Evolutionary conservation across 1,140 invertebrate species (phyloP).

Genomic region (Heterodera carotae): DNA sequence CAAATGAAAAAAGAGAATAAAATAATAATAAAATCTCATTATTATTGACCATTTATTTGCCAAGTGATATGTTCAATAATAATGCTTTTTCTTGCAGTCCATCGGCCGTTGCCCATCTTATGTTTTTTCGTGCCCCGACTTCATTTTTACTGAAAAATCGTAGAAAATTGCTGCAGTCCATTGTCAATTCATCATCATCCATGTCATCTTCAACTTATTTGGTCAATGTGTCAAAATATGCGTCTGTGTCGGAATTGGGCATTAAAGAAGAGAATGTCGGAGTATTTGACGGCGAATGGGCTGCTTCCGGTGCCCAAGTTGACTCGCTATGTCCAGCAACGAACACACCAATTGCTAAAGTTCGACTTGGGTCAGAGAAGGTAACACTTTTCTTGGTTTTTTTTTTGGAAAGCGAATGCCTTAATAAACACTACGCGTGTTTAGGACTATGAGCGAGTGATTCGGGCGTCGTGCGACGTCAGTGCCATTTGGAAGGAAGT

Average conservation of each 20-base stretch:
- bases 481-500: slow-evolving; percentile 36
- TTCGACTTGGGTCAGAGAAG: slow-evolving; percentile 52
- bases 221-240: slow-evolving; percentile 57
- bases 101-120: neutral
- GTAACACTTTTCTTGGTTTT: slow-evolving; percentile 7
- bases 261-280: slow-evolving; percentile 54
- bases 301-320: slow-evolving; percentile 42
- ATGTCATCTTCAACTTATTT: slow-evolving; percentile 48
- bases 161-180: neutral
- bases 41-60: too few relatives aligned
- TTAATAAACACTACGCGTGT: neutral
- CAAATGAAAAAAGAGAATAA: too few relatives aligned
- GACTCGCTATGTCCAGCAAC: slow-evolving; percentile 51
- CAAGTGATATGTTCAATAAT: too few relatives aligned
- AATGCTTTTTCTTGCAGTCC: neutral
- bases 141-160: neutral
- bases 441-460: slow-evolving; percentile 53
- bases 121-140: neutral
- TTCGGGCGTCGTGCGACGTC: slow-evolving; percentile 39
- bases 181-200: neutral
- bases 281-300: slow-evolving; percentile 60
- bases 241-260: slow-evolving; percentile 60
- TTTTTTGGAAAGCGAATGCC: neutral
- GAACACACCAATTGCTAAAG: slow-evolving; percentile 60
- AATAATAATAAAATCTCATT: too few relatives aligned